Evolutionary conservation across 2,888 invertebrate genomes (phyloP).

Genomic region (Amiota communis): DNA sequence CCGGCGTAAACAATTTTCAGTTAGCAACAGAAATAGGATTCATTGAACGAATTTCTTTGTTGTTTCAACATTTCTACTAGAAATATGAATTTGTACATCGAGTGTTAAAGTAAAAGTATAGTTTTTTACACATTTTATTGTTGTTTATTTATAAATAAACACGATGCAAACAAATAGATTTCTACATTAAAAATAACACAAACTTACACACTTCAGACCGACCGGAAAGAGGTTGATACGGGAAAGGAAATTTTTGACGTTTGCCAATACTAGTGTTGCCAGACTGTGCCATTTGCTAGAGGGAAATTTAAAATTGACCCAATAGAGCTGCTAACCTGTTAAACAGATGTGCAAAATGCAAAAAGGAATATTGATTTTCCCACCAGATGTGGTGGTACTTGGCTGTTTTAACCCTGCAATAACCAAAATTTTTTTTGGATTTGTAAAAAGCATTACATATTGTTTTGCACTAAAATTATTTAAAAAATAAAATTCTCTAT

Average conservation of each 20-base stretch:
- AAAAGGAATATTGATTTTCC: no score
- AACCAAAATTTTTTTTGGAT: no score
- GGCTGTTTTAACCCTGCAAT: no score
- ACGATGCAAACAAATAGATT: slow-evolving; percentile 64
- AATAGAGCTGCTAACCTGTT: neutral
- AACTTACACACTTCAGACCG: slow-evolving; percentile 71
- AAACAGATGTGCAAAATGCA: neutral
- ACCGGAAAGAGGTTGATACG: slow-evolving; percentile 71
- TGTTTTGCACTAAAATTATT: no score
- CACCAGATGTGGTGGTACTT: no score
- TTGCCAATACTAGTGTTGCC: slow-evolving; percentile 49
- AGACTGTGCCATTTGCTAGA: slow-evolving; percentile 12
- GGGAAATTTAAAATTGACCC: neutral
- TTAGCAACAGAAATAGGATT: neutral
- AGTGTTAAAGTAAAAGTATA: neutral
- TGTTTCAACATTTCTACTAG: neutral
- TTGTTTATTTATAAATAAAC: slow-evolving; percentile 38
- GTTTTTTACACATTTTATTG: slow-evolving; percentile 4
- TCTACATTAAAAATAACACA: slow-evolving; percentile 47
- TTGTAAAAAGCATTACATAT: no score
- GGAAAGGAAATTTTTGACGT: slow-evolving; percentile 68
- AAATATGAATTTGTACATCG: slow-evolving; percentile 18
- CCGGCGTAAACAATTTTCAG: slow-evolving; percentile 13
- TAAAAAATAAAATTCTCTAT: no score
- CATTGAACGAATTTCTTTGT: neutral